phyloP scores from a whole-genome alignment of 2,113 vertebrate genomes.

The Ellobius talpinus region DNA sequence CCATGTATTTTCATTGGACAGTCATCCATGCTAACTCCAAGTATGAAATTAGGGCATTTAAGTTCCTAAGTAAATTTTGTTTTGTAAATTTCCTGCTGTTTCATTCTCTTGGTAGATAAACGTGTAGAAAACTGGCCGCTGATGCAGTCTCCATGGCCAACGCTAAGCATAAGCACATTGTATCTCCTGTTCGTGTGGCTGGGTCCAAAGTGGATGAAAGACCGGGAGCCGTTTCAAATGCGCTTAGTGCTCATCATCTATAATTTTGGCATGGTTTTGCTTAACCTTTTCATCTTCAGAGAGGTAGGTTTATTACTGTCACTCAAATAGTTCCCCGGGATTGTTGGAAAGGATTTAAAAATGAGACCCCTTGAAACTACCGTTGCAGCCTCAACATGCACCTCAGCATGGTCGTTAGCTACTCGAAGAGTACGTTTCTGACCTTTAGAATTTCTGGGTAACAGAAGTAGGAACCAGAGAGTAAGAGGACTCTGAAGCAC shows the following conservation, averaged over 20 bases:
- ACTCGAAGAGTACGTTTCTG: slow-evolving; percentile 40
- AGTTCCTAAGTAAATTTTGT: neutral
- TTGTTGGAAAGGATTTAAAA: neutral
- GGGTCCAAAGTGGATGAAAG: slow-evolving; percentile 98
- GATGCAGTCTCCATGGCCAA: slow-evolving; percentile 96
- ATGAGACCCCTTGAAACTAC: neutral
- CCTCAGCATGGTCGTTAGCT: slow-evolving; percentile 40
- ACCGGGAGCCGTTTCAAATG: slow-evolving; percentile 96
- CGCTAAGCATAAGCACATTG: slow-evolving; percentile 95
- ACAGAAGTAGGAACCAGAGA: slow-evolving; percentile 1
- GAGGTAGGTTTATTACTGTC: slow-evolving; percentile 89
- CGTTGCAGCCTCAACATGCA: neutral
- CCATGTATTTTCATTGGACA: neutral
- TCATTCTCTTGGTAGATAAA: slow-evolving; percentile 91
- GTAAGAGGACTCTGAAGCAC: neutral
- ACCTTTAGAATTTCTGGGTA: neutral
- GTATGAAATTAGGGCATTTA: neutral
- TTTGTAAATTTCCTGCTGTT: slow-evolving; percentile 67
- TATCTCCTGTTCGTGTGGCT: slow-evolving; percentile 98
- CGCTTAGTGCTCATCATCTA: slow-evolving; percentile 96
- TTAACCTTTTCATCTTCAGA: slow-evolving; percentile 99
- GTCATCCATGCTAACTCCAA: neutral
- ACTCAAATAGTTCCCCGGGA: neutral
- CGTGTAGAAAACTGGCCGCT: slow-evolving; percentile 98
- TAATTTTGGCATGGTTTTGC: slow-evolving; percentile 99